Evolutionary conservation across 2,797 vertebrate genomes (phyloP).

Genomic region (Sebastes dallii): DNA sequence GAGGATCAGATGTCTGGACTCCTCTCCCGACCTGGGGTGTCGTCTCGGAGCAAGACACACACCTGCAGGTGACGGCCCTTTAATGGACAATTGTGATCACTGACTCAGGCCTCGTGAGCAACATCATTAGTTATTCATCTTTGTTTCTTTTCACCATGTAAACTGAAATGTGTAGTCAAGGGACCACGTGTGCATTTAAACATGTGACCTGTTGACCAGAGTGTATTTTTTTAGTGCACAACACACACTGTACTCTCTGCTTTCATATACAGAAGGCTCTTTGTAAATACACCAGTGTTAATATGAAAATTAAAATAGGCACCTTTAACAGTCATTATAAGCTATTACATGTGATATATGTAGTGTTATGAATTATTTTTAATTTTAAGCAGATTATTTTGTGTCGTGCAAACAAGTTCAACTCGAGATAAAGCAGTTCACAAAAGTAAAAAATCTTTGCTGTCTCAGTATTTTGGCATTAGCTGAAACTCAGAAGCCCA

Average conservation of each 20-base stretch:
- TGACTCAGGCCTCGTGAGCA: slow-evolving; percentile 46
- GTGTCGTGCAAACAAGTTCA: background rate
- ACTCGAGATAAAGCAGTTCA: background rate
- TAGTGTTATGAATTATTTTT: background rate
- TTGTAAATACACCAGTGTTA: slow-evolving; percentile 16
- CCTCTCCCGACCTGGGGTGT: slow-evolving; percentile 48
- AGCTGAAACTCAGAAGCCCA: background rate
- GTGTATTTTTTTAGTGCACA: slow-evolving; percentile 1
- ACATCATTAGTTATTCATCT: slow-evolving; percentile 65
- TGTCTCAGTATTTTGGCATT: background rate
- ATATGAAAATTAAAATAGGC: background rate
- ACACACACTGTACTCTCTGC: background rate
- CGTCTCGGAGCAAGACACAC: slow-evolving; percentile 44
- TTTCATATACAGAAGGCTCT: slow-evolving; percentile 4
- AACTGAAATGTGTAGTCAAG: slow-evolving; percentile 20
- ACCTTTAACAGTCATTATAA: slow-evolving; percentile 11
- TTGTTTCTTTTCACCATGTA: slow-evolving; percentile 36
- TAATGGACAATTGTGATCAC: slow-evolving; percentile 49
- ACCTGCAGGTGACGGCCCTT: slow-evolving; percentile 53
- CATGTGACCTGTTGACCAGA: background rate
- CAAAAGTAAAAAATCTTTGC: background rate
- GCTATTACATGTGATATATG: background rate
- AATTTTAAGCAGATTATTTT: background rate
- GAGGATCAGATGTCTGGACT: slow-evolving; percentile 76
- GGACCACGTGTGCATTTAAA: background rate